These are phyloP conservation scores for Diorhabda sublineata DNA, from an alignment of 1,140 invertebrate genomes.

Conservation along the genomic window DNA sequence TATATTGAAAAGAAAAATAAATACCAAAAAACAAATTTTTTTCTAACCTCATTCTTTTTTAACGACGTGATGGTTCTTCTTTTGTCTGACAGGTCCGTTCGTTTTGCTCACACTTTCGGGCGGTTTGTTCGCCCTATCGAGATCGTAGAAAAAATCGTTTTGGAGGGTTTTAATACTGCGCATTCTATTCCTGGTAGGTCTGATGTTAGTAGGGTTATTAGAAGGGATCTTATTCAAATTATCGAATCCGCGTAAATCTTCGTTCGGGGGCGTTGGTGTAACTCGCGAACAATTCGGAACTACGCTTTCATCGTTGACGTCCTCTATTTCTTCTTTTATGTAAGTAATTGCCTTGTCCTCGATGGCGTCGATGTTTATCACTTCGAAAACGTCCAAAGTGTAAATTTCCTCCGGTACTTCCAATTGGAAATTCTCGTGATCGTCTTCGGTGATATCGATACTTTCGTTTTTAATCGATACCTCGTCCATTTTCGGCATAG, in stretches of 20 bases:
- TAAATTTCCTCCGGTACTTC: constrained; percentile 5
- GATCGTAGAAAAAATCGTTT: constrained; percentile 66
- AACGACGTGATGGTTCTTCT: background rate
- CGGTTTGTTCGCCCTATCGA: constrained; percentile 29
- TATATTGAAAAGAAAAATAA: too few species aligned
- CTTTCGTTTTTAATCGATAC: background rate
- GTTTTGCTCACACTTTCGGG: background rate
- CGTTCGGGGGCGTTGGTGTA: background rate
- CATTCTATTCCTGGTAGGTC: constrained; percentile 58
- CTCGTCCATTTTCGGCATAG: background rate
- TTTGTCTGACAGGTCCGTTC: background rate
- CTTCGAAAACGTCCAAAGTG: background rate
- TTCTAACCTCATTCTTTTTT: too few species aligned
- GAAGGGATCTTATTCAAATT: constrained; percentile 2
- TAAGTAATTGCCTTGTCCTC: background rate
- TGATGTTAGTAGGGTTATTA: constrained; percentile 15
- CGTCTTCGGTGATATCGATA: constrained; percentile 8
- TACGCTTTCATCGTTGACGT: constrained; percentile 15
- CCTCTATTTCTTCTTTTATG: constrained; percentile 6
- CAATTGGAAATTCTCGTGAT: constrained; percentile 13
- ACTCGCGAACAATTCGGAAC: constrained; percentile 2
- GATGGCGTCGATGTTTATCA: background rate
- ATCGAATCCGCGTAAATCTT: background rate
- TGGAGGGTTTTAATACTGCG: constrained; percentile 55
- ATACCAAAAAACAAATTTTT: too few species aligned